Conservation (phyloP, 64 coral and sea anemone genomes). For the Astreopora myriophthalma region DNA sequence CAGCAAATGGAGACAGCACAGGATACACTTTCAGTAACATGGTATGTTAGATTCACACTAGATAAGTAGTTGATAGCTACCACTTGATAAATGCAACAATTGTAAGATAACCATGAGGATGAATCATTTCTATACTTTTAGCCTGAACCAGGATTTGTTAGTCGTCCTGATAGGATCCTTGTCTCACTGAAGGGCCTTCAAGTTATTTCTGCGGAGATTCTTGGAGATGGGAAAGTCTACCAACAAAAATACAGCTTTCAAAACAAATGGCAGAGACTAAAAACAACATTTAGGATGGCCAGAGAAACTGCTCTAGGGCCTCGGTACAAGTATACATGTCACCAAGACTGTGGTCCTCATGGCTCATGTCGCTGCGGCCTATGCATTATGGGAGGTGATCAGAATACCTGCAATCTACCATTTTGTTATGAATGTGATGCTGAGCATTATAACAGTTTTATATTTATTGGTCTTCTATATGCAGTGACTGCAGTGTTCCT, state of each 20-base stretch:
- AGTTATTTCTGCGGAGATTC: constrained; percentile 45
- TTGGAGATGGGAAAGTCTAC: constrained; percentile 75
- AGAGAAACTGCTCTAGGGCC: constrained; percentile 35
- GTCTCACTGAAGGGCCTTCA: constrained; percentile 66
- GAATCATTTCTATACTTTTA: not conserved
- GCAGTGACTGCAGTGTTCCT: constrained; percentile 36
- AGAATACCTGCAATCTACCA: constrained; percentile 74
- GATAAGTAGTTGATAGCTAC: not conserved
- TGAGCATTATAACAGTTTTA: constrained; percentile 76
- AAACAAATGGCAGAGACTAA: constrained; percentile 80
- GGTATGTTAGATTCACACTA: constrained; percentile 44
- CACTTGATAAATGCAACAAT: not conserved
- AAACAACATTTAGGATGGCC: constrained; percentile 58
- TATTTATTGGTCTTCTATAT: constrained; percentile 47
- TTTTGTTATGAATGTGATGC: constrained; percentile 82
- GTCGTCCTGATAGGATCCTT: constrained; percentile 91
- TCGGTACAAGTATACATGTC: constrained; percentile 65
- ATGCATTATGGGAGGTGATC: constrained; percentile 77
- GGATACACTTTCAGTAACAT: constrained; percentile 99
- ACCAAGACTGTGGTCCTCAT: constrained; percentile 97
- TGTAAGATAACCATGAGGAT: not conserved
- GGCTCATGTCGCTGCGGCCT: constrained; percentile 97
- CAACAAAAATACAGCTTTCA: constrained; percentile 79
- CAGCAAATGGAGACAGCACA: not conserved
- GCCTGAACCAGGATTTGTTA: constrained; percentile 89